Evolutionary conservation across 2,113 vertebrate genomes (phyloP), one percentile per base, ranked within the genome.

Genomic region (Pterophyllum scalare): DNA sequence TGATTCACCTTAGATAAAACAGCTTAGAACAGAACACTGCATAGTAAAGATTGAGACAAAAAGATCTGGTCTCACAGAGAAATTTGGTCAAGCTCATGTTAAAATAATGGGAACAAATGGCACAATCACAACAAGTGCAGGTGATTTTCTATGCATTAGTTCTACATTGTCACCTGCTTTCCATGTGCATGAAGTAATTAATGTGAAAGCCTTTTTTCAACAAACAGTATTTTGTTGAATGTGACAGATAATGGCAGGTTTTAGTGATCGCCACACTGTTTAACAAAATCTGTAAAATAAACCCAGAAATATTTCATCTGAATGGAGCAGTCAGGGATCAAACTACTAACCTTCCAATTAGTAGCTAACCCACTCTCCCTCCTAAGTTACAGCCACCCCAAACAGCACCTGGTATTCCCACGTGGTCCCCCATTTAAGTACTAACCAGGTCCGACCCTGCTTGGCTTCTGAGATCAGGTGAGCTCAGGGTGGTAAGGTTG

Each of bases 41-140:
- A 81, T 87, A 91, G 88, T 82, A 81, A 84, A 80, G 67, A 86
- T 72, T 83, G 24, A 59, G 79, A 83, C 82, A 88, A 91, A 90
- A 35, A 26, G 64, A 59, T 83, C 81, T 77, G 77, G 65, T 82
- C 87, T 81, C 43, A 2, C 12, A 56, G 40, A 82, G 77, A 76
- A 75, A 70, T 82, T 75, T 40, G 67, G 65, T 88, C 40, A 76
- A 54, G 57, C 84, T 79, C 0, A 11, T 74, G 75, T 81, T 81
- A 57, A 89, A 87, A 75, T 84, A 49, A 70, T 61, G 24, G 38
- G n/a, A 6, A 28, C 33, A 80, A 87, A 86, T 62, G 7, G 20
- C 90, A 75, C 80, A 82, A 87, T 79, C 76, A 40, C 35, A 75
- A 75, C 35, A 75, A 75, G 31, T 56, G 19, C 2, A 58, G 22